A percentile compares a stretch with the other conserved stretches of the same genome.
Conservation (phyloP, 2,888 invertebrate genomes). For the Diogma glabrata region DNA sequence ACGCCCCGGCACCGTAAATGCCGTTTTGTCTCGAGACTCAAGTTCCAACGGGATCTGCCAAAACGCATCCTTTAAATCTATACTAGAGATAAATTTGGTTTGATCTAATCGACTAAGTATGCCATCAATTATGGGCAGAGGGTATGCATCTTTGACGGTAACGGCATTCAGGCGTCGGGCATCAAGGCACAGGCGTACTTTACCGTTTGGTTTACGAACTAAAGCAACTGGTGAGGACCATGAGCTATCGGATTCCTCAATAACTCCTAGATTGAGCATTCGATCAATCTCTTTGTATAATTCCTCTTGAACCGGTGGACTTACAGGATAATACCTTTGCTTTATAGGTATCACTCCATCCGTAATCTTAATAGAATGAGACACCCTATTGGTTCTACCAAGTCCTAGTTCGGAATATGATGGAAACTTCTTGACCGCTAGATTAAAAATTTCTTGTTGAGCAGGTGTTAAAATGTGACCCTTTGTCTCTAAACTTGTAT, state of each 20-base stretch:
- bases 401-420: background rate
- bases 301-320: constrained; percentile 17
- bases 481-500: no score
- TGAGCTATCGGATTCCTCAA: constrained; percentile 24
- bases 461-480: background rate
- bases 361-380: constrained; percentile 8
- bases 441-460: background rate
- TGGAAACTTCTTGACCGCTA: background rate
- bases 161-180: constrained; percentile 23
- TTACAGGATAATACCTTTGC: no score
- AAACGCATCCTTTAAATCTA: background rate
- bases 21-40: constrained; percentile 19
- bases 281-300: constrained; percentile 18
- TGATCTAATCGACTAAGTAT: constrained; percentile 21
- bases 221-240: constrained; percentile 25
- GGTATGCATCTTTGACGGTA: constrained; percentile 17
- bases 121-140: constrained; percentile 15
- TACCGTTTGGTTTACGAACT: constrained; percentile 20
- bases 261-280: constrained; percentile 21
- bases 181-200: constrained; percentile 23
- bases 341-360: constrained; percentile 15
- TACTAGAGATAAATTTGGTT: constrained; percentile 21
- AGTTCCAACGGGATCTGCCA: constrained; percentile 16
- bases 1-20: constrained; percentile 20
- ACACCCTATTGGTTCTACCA: background rate